These are phyloP conservation scores for Byasa hedistus DNA, from an alignment of 2,888 invertebrate species.

Conservation along the genomic window DNA sequence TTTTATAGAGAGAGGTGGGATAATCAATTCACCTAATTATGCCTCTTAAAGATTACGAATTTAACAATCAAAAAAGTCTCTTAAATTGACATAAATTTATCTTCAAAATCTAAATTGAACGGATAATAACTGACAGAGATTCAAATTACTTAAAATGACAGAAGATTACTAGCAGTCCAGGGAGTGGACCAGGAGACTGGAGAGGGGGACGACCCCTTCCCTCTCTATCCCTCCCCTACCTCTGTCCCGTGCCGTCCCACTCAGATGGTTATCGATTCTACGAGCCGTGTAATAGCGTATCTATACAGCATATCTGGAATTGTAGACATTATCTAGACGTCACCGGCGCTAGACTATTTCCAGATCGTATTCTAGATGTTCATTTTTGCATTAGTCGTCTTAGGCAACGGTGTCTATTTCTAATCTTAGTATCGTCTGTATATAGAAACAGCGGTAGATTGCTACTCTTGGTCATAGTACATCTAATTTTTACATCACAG, in stretches of 20 bases:
- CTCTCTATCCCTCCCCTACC: not conserved
- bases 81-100: slow-evolving; percentile 12
- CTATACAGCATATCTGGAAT: not conserved
- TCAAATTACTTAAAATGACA: slow-evolving; percentile 25
- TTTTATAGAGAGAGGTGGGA: too few species aligned
- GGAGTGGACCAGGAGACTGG: not conserved
- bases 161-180: slow-evolving; percentile 14
- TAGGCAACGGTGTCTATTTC: not conserved
- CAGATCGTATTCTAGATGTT: slow-evolving; percentile 15
- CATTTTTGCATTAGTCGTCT: not conserved
- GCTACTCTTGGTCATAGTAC: not conserved
- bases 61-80: not conserved
- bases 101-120: slow-evolving; percentile 16
- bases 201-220: not conserved
- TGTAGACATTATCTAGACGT: not conserved
- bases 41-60: not conserved
- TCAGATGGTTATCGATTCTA: slow-evolving; percentile 25
- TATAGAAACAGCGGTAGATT: not conserved
- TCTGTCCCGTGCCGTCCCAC: slow-evolving; percentile 2
- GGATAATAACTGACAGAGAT: slow-evolving; percentile 18
- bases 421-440: not conserved
- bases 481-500: not conserved
- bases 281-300: slow-evolving; percentile 11
- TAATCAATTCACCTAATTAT: too few species aligned
- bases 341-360: slow-evolving; percentile 11